Percentiles rank a stretch among this genome's conserved stretches.
Evolutionary conservation across 1,140 invertebrate species (phyloP).

Genomic region (Sitophilus oryzae): DNA sequence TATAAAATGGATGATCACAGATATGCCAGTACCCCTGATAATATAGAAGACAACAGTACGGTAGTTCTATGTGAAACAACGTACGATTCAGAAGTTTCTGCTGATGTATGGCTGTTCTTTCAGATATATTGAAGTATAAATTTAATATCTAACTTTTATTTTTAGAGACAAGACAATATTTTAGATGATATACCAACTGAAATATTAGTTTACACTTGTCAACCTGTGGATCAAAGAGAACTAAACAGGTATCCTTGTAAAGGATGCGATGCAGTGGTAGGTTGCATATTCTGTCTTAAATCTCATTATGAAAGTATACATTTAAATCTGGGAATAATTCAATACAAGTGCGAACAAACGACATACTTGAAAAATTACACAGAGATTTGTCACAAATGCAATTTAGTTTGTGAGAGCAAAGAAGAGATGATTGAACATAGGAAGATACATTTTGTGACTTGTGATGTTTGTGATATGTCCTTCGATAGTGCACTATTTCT

Average conservation of each 20-base stretch:
- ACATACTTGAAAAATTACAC: constrained; percentile 16
- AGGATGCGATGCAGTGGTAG: constrained; percentile 8
- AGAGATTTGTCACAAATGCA: constrained; percentile 24
- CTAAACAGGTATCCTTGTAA: constrained; percentile 22
- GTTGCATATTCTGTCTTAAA: constrained; percentile 27
- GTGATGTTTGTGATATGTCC: constrained; percentile 25
- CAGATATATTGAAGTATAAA: background rate
- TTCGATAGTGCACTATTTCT: constrained; percentile 25
- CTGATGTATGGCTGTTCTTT: background rate
- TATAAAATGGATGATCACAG: background rate
- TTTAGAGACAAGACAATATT: background rate
- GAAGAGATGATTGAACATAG: constrained; percentile 24
- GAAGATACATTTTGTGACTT: constrained; percentile 25
- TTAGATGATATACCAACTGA: constrained; percentile 16
- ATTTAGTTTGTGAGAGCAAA: constrained; percentile 21
- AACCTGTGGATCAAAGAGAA: constrained; percentile 1
- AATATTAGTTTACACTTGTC: constrained; percentile 11
- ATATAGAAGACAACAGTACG: background rate
- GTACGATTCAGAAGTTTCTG: background rate
- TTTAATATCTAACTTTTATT: background rate
- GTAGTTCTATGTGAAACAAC: background rate
- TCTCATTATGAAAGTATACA: constrained; percentile 28
- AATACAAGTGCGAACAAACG: constrained; percentile 24
- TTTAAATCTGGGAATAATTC: constrained; percentile 19
- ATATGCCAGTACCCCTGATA: background rate